A percentile compares a stretch with the other conserved stretches of the same genome.
phyloP scores from a whole-genome alignment of 2,797 vertebrate genomes.

The Clarias platycephalus region DNA sequence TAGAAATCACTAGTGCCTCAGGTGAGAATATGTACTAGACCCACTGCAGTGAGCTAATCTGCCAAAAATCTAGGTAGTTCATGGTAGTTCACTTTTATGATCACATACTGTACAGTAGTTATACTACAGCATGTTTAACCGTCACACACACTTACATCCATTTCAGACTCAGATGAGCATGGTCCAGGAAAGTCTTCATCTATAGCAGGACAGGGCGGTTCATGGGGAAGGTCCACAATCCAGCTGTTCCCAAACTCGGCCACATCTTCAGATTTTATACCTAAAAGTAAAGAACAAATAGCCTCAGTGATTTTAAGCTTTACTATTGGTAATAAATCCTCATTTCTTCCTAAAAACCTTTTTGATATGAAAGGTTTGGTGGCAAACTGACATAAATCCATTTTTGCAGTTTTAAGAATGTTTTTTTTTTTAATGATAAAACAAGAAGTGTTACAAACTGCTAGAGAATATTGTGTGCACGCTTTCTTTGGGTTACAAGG shows the following conservation, averaged over 20 bases:
- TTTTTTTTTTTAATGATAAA: too few species aligned
- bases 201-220: slow-evolving; percentile 77
- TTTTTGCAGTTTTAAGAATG: too few species aligned
- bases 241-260: slow-evolving; percentile 93
- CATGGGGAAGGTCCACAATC: slow-evolving; percentile 83
- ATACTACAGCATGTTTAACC: background rate
- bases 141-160: slow-evolving; percentile 77
- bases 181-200: slow-evolving; percentile 88
- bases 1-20: background rate
- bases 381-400: too few species aligned
- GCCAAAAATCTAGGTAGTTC: background rate
- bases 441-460: too few species aligned
- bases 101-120: background rate
- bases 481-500: too few species aligned
- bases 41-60: background rate
- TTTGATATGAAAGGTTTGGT: background rate
- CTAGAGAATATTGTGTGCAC: too few species aligned
- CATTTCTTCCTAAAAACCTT: background rate
- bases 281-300: slow-evolving; percentile 55
- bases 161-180: slow-evolving; percentile 83
- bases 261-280: slow-evolving; percentile 82
- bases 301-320: background rate
- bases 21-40: background rate
- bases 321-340: background rate
- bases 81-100: too few species aligned